These are phyloP conservation scores for Serrognathus titanus DNA, from an alignment of 2,888 invertebrate genomes.

Conservation along the genomic window DNA sequence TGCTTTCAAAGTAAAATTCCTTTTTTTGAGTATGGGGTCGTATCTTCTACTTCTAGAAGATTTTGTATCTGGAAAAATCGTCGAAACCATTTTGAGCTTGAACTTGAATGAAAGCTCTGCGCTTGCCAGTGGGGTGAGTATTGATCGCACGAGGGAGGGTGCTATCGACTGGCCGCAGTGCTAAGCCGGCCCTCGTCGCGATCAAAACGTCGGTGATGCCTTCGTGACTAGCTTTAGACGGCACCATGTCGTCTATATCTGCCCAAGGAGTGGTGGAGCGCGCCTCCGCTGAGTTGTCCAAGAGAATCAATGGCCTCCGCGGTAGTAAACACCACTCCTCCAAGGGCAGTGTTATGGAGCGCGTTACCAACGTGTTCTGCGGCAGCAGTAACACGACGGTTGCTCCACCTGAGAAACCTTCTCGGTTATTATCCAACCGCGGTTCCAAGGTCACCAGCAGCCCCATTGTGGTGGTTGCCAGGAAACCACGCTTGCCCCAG, in stretches of 20 bases:
- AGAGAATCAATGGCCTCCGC: slow-evolving; percentile 81
- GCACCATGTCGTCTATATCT: slow-evolving; percentile 73
- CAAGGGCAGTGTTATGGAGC: slow-evolving; percentile 71
- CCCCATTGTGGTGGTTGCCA: slow-evolving; percentile 27
- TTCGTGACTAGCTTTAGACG: slow-evolving; percentile 8
- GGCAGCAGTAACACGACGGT: slow-evolving; percentile 54
- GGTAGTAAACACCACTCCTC: slow-evolving; percentile 55
- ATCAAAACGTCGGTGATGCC: slow-evolving; percentile 9
- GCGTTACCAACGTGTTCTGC: slow-evolving; percentile 83
- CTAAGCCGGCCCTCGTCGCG: slow-evolving; percentile 15
- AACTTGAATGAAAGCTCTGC: slow-evolving; percentile 23
- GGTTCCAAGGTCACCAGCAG: slow-evolving; percentile 24
- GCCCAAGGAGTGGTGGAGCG: slow-evolving; percentile 89
- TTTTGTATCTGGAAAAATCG: neutral
- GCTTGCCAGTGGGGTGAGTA: slow-evolving; percentile 21
- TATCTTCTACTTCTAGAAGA: too few relatives aligned
- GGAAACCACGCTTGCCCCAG: slow-evolving; percentile 48
- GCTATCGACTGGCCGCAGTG: slow-evolving; percentile 22
- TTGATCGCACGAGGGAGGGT: slow-evolving; percentile 23
- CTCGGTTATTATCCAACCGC: slow-evolving; percentile 43
- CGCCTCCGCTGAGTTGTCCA: slow-evolving; percentile 85
- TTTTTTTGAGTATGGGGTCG: too few relatives aligned
- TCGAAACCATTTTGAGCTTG: slow-evolving; percentile 8
- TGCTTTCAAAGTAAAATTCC: too few relatives aligned
- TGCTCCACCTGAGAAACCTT: slow-evolving; percentile 52